phyloP scores from a whole-genome alignment of 2,797 vertebrate genomes.

The Lepidocolaptes lacrymiger region DNA sequence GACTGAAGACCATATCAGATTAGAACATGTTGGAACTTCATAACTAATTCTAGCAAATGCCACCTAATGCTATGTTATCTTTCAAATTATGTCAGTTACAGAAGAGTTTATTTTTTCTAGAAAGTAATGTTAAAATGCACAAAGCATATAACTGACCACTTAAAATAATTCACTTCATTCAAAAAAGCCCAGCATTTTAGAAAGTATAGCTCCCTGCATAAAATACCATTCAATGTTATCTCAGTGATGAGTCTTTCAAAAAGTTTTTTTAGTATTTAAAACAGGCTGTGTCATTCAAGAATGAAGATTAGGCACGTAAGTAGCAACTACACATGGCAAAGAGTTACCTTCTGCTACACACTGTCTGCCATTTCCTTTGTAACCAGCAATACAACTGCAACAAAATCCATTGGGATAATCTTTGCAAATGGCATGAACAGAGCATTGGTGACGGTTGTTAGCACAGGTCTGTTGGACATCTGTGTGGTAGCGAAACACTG shows the following conservation, averaged over 20 bases:
- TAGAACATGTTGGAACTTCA: neutral
- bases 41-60: neutral
- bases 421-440: constrained; percentile 87
- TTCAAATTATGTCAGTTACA: neutral
- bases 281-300: neutral
- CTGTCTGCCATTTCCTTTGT: constrained; percentile 93
- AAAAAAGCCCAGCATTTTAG: neutral
- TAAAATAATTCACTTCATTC: neutral
- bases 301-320: too few species aligned
- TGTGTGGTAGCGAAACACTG: constrained; percentile 92
- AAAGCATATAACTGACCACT: neutral
- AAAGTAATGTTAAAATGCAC: neutral
- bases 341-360: constrained; percentile 91
- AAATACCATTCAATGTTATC: neutral
- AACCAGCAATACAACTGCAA: constrained; percentile 91
- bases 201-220: neutral
- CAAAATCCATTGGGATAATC: constrained; percentile 90
- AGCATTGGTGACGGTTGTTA: constrained; percentile 88
- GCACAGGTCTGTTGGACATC: constrained; percentile 83
- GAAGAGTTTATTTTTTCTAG: neutral
- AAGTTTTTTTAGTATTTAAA: neutral
- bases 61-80: neutral
- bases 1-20: neutral
- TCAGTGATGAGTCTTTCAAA: neutral
- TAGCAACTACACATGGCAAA: neutral